These are phyloP conservation scores for Carettochelys insculpta DNA, from an alignment of 2,113 vertebrate species.

Conservation along the genomic window DNA sequence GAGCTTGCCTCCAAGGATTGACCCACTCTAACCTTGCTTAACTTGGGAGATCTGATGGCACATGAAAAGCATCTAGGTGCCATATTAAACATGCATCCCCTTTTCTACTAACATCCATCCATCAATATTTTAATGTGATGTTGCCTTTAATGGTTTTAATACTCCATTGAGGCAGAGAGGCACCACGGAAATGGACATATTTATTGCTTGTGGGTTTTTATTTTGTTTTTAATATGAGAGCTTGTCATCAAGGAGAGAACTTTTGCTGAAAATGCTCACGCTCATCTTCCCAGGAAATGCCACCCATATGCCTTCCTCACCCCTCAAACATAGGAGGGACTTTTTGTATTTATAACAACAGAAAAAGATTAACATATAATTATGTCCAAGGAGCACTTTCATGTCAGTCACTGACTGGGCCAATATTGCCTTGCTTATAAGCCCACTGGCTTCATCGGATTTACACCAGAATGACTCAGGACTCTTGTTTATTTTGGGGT, in stretches of 20 bases:
- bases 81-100: conserved; percentile 61
- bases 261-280: background rate
- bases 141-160: conserved; percentile 42
- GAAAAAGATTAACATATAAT: conserved; percentile 38
- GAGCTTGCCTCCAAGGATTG: background rate
- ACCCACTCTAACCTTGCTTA: conserved; percentile 24
- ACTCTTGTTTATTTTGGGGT: conserved; percentile 37
- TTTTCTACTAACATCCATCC: conserved; percentile 33
- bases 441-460: background rate
- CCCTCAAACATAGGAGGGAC: background rate
- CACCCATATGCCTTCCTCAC: background rate
- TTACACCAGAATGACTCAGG: background rate
- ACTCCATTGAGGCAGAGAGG: background rate
- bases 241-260: background rate
- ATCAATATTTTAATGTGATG: conserved; percentile 66
- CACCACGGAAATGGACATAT: background rate
- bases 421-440: background rate
- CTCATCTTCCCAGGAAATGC: background rate
- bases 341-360: conserved; percentile 45
- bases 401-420: conserved; percentile 46
- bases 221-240: background rate
- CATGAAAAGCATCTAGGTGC: conserved; percentile 50
- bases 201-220: background rate
- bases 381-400: conserved; percentile 43
- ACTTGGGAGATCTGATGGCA: conserved; percentile 44